Evolutionary conservation across 2,888 invertebrate species (phyloP), one percentile per base, ranked within the genome.

Genomic region (Sesia apiformis): DNA sequence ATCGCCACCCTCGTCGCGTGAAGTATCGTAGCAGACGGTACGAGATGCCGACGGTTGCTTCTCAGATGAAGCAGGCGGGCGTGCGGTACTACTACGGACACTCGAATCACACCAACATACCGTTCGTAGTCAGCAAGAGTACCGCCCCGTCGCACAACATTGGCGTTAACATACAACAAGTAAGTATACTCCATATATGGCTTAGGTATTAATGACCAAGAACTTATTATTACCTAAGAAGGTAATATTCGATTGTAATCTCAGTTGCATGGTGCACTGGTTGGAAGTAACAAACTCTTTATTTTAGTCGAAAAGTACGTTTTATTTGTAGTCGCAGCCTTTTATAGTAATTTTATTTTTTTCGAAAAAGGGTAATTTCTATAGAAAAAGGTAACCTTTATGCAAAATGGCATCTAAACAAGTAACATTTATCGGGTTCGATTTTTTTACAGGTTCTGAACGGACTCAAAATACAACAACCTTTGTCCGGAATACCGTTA

Each of bases 81-180:
- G 84, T 88, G 67, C 86, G 90, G 5, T 91, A 90, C 66, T 90
- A 90, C 64, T 81, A 84, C 58, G 76, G 70, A 8, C 73, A 66
- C 56, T 65, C 76, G 5, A 84, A 86, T 63, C 82, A 87, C 55
- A 76, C 83, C 38, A 89, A 90, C 59, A 92, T 93, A 57, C 93
- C 93, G 0, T 93, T 93, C 68, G 88, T 93, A 3, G 90, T 91
- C 51, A 91, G 91, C 59, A 92, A 90, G 63, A 93, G 92, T 46
- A 89, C 91, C 0, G 84, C 91, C 4, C 93, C 91, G 1, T 93
- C 93, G 62, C 90, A 93, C 68, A 93, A 93, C 64, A 87, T 93
- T 46, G 92, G 92, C 42, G 85, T 92, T 7, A 93, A 93, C 63
- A 90, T 93, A 58, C 93, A 93, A 64, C 92, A 93, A 84, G 92